phyloP scores from a whole-genome alignment of 2,797 vertebrate genomes.

The Microchirus variegatus region DNA sequence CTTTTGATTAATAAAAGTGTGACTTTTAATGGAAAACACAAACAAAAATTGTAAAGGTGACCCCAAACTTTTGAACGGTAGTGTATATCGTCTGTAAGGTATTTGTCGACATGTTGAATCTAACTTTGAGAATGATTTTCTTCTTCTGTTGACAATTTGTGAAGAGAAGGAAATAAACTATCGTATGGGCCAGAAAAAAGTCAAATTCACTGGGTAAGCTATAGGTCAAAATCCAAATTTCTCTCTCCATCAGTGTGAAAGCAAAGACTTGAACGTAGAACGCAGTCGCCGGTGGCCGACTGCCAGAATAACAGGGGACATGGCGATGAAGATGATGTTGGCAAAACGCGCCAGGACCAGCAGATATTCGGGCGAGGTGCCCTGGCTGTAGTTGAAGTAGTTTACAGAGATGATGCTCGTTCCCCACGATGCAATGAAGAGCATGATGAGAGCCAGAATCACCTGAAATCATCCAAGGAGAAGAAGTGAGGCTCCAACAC shows the following conservation, averaged over 20 bases:
- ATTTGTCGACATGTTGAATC: too few relatives aligned
- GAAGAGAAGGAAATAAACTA: too few relatives aligned
- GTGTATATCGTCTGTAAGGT: too few relatives aligned
- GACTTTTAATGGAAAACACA: too few relatives aligned
- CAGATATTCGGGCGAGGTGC: slow-evolving; percentile 66
- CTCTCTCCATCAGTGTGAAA: slow-evolving; percentile 48
- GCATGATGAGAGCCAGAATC: slow-evolving; percentile 80
- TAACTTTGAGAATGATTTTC: too few relatives aligned
- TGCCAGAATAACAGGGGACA: slow-evolving; percentile 80
- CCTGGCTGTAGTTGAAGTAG: slow-evolving; percentile 83
- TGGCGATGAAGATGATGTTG: slow-evolving; percentile 80
- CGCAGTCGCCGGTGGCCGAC: slow-evolving; percentile 80
- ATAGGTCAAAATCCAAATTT: background rate
- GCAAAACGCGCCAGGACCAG: slow-evolving; percentile 80
- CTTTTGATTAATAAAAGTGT: too few relatives aligned
- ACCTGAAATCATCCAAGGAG: slow-evolving; percentile 66
- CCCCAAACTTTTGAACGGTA: too few relatives aligned
- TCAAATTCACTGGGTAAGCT: background rate
- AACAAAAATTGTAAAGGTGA: too few relatives aligned
- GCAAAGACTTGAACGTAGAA: slow-evolving; percentile 67
- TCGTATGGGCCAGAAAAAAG: too few relatives aligned
- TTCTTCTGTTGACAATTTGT: too few relatives aligned
- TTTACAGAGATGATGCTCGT: slow-evolving; percentile 83
- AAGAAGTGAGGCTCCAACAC: background rate
- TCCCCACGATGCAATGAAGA: slow-evolving; percentile 84